phyloP scores from a whole-genome alignment of 2,113 vertebrate species.

The Spermophilus dauricus region DNA sequence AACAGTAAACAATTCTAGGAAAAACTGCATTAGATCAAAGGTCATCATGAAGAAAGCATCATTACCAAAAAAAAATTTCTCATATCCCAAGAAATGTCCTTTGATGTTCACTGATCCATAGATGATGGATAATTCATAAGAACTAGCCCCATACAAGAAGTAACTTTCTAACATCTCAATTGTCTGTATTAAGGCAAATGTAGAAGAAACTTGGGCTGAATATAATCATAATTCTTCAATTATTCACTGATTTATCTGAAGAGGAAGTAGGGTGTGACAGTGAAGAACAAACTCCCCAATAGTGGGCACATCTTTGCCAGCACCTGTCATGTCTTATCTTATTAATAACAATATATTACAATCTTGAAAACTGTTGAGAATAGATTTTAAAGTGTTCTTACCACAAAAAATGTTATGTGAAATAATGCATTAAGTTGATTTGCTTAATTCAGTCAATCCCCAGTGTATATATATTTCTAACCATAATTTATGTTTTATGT shows the following conservation, averaged over 20 bases:
- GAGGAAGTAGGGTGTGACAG: background rate
- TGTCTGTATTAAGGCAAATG: conserved; percentile 33
- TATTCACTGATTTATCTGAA: background rate
- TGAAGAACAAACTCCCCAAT: background rate
- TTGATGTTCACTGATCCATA: background rate
- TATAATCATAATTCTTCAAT: background rate
- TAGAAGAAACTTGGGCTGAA: background rate
- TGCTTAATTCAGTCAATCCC: background rate
- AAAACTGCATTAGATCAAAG: background rate
- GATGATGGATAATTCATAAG: background rate
- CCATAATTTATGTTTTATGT: background rate
- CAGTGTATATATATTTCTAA: background rate
- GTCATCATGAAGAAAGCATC: background rate
- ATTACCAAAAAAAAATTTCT: background rate
- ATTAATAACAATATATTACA: background rate
- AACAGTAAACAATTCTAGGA: background rate
- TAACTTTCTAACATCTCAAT: background rate
- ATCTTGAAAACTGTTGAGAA: background rate
- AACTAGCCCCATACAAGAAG: background rate
- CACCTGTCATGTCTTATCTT: background rate
- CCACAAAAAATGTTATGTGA: background rate
- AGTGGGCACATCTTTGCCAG: background rate
- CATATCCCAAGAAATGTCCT: background rate
- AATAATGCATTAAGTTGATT: background rate
- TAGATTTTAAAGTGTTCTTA: background rate